These are phyloP conservation scores for Platyscapa corneri DNA, from an alignment of 1,140 invertebrate species.

Conservation along the genomic window DNA sequence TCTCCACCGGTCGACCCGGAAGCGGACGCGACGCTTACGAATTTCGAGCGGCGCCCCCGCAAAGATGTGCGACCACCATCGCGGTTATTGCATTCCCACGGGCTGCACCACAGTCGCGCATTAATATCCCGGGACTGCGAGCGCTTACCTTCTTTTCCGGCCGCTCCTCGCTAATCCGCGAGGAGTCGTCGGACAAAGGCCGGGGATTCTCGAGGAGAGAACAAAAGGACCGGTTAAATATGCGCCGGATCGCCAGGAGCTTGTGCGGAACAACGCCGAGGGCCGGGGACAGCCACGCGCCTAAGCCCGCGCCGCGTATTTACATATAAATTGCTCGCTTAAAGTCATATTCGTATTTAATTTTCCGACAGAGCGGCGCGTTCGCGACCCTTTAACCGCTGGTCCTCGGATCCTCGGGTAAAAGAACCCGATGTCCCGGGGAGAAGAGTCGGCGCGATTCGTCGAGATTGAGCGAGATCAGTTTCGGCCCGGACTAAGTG, in stretches of 20 bases:
- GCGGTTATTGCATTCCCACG: not conserved
- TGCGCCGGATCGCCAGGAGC: not conserved
- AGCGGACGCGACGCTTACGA: too few species aligned
- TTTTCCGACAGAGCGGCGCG: slow-evolving; percentile 51
- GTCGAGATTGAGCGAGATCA: not conserved
- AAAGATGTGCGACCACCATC: not conserved
- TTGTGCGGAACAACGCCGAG: not conserved
- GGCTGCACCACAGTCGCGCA: too few species aligned
- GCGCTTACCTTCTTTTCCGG: not conserved
- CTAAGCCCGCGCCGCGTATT: slow-evolving; percentile 50
- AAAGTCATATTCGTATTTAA: slow-evolving; percentile 68
- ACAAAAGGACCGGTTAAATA: not conserved
- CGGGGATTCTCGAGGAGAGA: not conserved
- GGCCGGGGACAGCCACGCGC: not conserved
- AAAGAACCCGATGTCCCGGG: too few species aligned
- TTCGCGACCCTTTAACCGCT: too few species aligned
- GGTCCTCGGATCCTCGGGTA: not conserved
- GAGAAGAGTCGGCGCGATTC: too few species aligned
- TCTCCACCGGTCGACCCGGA: too few species aligned
- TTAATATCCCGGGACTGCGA: too few species aligned
- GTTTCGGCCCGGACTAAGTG: not conserved
- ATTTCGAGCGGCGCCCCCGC: too few species aligned
- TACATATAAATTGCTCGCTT: slow-evolving; percentile 67
- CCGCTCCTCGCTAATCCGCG: not conserved
- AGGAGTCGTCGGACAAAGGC: not conserved